phyloP scores from a whole-genome alignment of 2,113 vertebrate species.

The Spea multiplicata region DNA sequence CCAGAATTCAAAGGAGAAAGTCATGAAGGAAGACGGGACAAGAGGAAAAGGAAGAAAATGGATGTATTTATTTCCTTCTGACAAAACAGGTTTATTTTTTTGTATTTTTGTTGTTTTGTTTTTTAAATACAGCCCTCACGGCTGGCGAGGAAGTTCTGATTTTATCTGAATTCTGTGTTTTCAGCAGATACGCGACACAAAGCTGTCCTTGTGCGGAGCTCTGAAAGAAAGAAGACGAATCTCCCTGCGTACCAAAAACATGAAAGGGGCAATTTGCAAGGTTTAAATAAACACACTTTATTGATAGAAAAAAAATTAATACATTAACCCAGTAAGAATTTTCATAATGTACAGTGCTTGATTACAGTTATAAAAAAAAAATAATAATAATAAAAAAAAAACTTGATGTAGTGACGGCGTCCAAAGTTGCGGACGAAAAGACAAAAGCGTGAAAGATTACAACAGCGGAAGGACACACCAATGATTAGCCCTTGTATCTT shows the following conservation, averaged over 20 bases:
- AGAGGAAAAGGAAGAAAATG: constrained; percentile 25
- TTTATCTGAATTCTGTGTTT: no score
- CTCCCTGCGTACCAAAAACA: constrained; percentile 34
- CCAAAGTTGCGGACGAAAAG: no score
- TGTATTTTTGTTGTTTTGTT: no score
- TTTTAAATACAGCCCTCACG: not conserved
- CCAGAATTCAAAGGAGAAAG: constrained; percentile 3
- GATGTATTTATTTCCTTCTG: constrained; percentile 25
- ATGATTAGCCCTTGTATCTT: not conserved
- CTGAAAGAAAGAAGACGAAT: not conserved
- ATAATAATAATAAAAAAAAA: constrained; percentile 9
- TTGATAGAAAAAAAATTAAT: constrained; percentile 43
- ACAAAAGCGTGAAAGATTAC: not conserved
- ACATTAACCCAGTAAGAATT: constrained; percentile 31
- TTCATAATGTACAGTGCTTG: constrained; percentile 30
- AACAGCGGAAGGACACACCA: constrained; percentile 1
- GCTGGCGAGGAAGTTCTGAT: not conserved
- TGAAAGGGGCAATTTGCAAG: constrained; percentile 27
- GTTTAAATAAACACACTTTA: constrained; percentile 42
- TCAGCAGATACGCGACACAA: not conserved
- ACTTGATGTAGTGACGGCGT: no score
- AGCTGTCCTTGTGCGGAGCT: not conserved
- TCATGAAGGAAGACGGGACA: constrained; percentile 9
- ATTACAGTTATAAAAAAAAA: constrained; percentile 26
- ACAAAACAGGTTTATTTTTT: constrained; percentile 3